Evolutionary conservation across 2,888 invertebrate species (phyloP), one percentile per base, ranked within the genome.

Genomic region (Epinotia demarniana): DNA sequence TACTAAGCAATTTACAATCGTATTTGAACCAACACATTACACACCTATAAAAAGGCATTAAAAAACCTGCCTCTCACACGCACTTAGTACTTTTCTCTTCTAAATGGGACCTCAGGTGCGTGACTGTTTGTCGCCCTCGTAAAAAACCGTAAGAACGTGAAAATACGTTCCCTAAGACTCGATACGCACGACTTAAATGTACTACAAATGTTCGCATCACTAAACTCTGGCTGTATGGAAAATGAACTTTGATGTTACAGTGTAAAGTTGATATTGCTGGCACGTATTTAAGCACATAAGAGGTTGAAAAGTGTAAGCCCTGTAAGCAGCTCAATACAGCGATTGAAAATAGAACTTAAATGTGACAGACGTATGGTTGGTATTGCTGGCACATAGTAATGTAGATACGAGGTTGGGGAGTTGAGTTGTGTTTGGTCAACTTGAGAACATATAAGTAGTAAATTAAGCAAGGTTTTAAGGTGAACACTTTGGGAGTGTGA

Each of bases 161-260:
- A 75, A 75, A 75, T 70, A 70, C 75, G 70, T 64, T 49, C 33
- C 70, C 75, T 70, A 53, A 64, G 74, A 70, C 64, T 70, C 74
- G 64, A 70, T 69, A 75, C 58, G 69, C 57, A 75, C 74, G 63
- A n/a, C 18, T 49, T 12, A 58, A 62, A 63, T 55, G 53, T 69
- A 74, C 58, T 23, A 46, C 19, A 43, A 58, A 16, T 8, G 13
- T 13, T 16, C 16, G 27, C 27, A 43, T 58, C 23, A 16, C 43
- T 43, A 23, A 68, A 39, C 68, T 58, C 58, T 16, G 3, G 8
- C 27, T 68, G 39, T 23, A 16, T 46, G 0, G 39, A 11, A 67
- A 67, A 8, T 33, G 33, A 33, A 55, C 53, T 39, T 55, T 67
- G 5, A 16, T n/a, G 4, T 1, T 39, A 18, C n/a, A 27, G 18